Evolutionary conservation across 64 coral and sea anemone species (phyloP).

Genomic region (Exaiptasia diaphana): DNA sequence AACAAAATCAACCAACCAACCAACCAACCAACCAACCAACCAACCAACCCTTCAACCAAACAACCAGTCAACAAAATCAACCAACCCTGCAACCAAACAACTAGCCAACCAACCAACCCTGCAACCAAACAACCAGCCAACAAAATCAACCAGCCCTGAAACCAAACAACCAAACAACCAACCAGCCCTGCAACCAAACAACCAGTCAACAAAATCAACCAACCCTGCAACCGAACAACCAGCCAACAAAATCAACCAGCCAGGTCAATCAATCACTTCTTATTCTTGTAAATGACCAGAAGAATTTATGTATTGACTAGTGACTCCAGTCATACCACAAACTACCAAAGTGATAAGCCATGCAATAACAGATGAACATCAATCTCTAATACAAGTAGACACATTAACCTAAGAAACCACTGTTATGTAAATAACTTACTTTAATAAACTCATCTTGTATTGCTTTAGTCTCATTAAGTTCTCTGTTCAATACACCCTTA

Average conservation of each 20-base stretch:
- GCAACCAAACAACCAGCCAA: no score
- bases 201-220: background rate
- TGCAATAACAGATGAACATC: background rate
- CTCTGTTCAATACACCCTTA: constrained; percentile 51
- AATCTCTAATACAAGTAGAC: background rate
- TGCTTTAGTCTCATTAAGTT: constrained; percentile 53
- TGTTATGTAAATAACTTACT: constrained; percentile 30
- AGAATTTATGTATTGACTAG: background rate
- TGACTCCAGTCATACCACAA: background rate
- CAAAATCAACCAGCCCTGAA: no score
- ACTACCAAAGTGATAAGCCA: background rate
- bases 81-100: background rate
- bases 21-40: background rate
- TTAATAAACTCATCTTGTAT: constrained; percentile 54
- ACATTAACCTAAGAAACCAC: background rate
- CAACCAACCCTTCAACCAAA: background rate
- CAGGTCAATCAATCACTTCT: background rate
- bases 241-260: no score
- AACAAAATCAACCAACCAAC: background rate
- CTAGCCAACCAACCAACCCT: background rate
- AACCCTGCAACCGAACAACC: background rate
- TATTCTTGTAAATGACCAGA: background rate
- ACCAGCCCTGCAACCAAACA: background rate
- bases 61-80: background rate
- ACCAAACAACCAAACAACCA: no score